Evolutionary conservation across 2,797 vertebrate species (phyloP), one percentile per base, ranked within the genome.

Genomic region (Enteromius paludinosus): DNA sequence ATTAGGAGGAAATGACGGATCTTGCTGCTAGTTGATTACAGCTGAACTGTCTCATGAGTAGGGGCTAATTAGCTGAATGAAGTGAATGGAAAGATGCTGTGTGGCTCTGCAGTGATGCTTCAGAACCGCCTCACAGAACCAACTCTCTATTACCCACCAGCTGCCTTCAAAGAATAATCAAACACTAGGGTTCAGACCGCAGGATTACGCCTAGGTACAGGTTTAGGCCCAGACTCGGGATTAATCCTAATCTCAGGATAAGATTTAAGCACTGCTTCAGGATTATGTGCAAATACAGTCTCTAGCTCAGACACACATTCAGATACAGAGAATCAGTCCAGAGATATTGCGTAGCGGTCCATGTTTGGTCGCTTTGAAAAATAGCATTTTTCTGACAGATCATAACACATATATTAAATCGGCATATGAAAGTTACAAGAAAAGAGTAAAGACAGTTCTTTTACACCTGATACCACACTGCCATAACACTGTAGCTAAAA

Each of bases 41-140:
- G 83, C 87, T 87, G 84, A 88, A 84, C 84, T 86, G 84, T 86
- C 90, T 91, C 90, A 87, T 83, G 89, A 89, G 90, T 84, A 86
- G 85, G 54, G 73, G 83, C 80, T 88, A 89, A 90, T 90, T 90
- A 89, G 75, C 86, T 85, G 83, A 84, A 88, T 90, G 83, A 86
- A 84, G 79, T 81, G 78, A 83, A 89, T 82, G 86, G 84, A 86
- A 83, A 84, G 79, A 59, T 80, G 66, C 79, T 64, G 45, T 38
- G 68, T 75, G 74, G 38, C 62, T 78, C 69, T 72, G 38, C 41
- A 52, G 71, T 72, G 83, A 79, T 78, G 79, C 61, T 78, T 75
- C 69, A 83, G 64, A 71, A 79, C 79, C 49, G 65, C 61, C 84
- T 86, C 78, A 41, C 49, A 82, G 25, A 76, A 66, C 23, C 84